These are phyloP conservation scores for Acanthopagrus latus DNA, from an alignment of 2,797 vertebrate genomes.

Conservation along the genomic window DNA sequence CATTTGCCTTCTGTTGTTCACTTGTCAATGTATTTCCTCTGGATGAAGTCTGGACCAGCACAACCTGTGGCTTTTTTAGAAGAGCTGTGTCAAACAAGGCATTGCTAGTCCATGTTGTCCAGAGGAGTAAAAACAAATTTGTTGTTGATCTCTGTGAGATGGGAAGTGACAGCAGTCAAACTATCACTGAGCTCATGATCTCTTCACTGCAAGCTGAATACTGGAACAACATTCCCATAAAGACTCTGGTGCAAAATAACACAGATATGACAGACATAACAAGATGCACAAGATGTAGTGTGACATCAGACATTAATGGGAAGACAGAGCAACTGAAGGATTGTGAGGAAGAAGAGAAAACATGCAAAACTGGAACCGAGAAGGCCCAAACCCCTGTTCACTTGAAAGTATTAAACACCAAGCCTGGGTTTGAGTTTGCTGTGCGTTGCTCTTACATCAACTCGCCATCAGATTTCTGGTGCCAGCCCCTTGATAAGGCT, in stretches of 20 bases:
- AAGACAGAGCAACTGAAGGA: constrained; percentile 9
- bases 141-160: constrained; percentile 83
- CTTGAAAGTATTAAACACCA: constrained; percentile 83
- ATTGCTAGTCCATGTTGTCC: constrained; percentile 83
- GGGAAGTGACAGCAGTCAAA: constrained; percentile 65
- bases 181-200: constrained; percentile 82
- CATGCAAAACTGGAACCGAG: constrained; percentile 3
- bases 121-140: constrained; percentile 81
- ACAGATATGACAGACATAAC: background rate
- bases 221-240: constrained; percentile 70
- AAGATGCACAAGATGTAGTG: background rate
- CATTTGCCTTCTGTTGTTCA: constrained; percentile 90
- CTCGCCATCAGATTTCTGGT: constrained; percentile 91
- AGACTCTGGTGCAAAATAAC: constrained; percentile 13
- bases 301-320: background rate
- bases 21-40: constrained; percentile 84
- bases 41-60: constrained; percentile 87
- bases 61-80: constrained; percentile 87
- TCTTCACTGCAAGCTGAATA: constrained; percentile 84
- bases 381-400: background rate
- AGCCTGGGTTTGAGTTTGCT: constrained; percentile 85
- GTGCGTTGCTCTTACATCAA: constrained; percentile 84
- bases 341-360: constrained; percentile 15
- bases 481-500: constrained; percentile 83
- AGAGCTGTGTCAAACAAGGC: constrained; percentile 81